Base-by-base conservation (phyloP, 2,888 invertebrate genomes). In the Agrotis ipsilon region DNA sequence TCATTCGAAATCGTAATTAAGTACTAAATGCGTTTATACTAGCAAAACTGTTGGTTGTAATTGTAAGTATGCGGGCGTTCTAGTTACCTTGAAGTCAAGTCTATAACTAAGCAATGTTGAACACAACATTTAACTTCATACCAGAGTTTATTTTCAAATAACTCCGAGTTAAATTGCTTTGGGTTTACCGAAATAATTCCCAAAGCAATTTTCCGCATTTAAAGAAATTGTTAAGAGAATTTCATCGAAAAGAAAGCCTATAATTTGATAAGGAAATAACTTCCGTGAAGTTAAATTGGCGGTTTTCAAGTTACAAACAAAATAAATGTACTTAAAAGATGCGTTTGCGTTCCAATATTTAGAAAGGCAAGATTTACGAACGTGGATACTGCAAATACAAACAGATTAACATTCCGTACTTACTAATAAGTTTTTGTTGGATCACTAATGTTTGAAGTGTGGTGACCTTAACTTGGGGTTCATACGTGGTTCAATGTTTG, bases 151-250 rank as follows among this genome's bases (percentile, higher is more conserved):
- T 69, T 64, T 77, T 54, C 69, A 51, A 65, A 65, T 54, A 60
- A 64, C 27, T 62, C 51, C 59, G 52, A 57, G 64, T 57, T 48
- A 72, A 78, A 70, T 81, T 64, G 58, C 63, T 65, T 73, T 57
- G 55, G 54, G 51, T 63, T 49, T 54, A 72, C 45, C 67, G 52
- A 68, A 54, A 64, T n/a, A 61, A 55, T 57, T 48, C 51, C 24
- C 48, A 52, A 70, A 81, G 72, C 48, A 84, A 84, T 84, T 84
- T 75, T 58, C 69, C 70, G 84, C 78, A 68, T 84, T 71, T 63
- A 67, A 61, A 83, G 45, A 78, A 75, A 78, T 80, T 67, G 66
- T 78, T 78, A 49, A 68, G 59, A 24, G 39, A 78, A 65, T 54
- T 68, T 63, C 58, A 52, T 39, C 32, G 76, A 72, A 82, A 82